phyloP scores from a whole-genome alignment of 2,888 invertebrate genomes.

The Nasonia oneida region DNA sequence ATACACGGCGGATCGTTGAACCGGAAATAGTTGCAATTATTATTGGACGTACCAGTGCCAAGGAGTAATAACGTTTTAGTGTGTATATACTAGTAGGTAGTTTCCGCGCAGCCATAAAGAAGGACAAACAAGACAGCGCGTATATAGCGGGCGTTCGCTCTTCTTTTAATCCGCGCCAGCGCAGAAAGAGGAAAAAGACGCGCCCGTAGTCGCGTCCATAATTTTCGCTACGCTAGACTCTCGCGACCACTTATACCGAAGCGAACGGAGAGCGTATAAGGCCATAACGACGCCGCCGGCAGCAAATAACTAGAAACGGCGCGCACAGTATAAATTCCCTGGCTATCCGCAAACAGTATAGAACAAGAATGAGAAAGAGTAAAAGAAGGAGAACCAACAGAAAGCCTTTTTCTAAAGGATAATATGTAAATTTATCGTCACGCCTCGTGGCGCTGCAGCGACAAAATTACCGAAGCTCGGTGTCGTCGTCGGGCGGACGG shows the following conservation, averaged over 20 bases:
- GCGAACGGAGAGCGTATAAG: constrained; percentile 6
- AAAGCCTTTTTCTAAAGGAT: constrained; percentile 38
- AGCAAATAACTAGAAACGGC: constrained; percentile 31
- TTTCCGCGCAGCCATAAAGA: neutral
- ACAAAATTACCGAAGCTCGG: constrained; percentile 51
- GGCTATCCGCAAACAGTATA: constrained; percentile 17
- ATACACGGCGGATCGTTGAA: neutral
- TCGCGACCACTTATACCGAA: neutral
- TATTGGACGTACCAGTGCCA: neutral
- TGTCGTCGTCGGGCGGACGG: constrained; percentile 25
- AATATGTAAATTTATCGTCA: constrained; percentile 57
- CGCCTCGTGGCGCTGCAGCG: neutral
- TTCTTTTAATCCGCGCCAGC: neutral
- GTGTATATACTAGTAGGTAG: neutral
- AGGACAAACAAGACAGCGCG: constrained; percentile 3
- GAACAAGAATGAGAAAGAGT: neutral
- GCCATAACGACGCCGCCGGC: neutral
- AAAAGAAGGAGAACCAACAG: neutral
- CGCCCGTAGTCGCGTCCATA: neutral
- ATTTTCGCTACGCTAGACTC: constrained; percentile 16
- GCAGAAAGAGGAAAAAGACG: neutral
- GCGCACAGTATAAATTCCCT: constrained; percentile 16
- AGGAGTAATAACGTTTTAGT: neutral
- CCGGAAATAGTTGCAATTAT: neutral
- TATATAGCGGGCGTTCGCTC: neutral